These are phyloP conservation scores for Tragelaphus scriptus DNA, from an alignment of 2,113 vertebrate genomes.

Conservation along the genomic window DNA sequence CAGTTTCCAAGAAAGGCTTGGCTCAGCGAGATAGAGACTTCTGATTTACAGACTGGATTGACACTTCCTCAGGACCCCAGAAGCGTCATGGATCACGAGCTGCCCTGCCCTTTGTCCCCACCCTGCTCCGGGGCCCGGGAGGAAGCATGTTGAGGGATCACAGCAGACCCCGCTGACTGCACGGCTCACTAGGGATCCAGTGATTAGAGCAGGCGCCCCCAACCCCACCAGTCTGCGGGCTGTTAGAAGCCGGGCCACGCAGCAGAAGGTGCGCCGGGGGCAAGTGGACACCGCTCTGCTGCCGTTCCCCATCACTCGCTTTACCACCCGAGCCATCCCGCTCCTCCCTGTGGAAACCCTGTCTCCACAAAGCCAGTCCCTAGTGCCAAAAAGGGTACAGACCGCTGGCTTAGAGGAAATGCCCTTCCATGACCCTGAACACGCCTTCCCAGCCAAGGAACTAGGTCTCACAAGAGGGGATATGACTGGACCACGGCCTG, in stretches of 20 bases:
- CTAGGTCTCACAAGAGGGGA: neutral
- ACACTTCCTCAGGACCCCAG: neutral
- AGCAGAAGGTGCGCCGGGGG: neutral
- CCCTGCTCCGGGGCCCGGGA: neutral
- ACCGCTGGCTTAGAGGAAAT: neutral
- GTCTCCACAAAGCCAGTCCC: neutral
- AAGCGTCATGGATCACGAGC: accelerated
- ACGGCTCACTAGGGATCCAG: neutral
- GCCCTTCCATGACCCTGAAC: neutral
- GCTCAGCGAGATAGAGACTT: neutral
- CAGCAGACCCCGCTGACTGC: no score
- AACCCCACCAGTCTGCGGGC: neutral
- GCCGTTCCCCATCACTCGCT: neutral
- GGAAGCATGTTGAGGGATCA: accelerated
- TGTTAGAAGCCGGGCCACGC: neutral
- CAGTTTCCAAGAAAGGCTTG: neutral
- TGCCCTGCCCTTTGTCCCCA: accelerated
- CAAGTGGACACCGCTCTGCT: neutral
- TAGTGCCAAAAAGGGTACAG: neutral
- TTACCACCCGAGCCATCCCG: neutral
- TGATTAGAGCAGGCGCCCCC: neutral
- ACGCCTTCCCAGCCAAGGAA: neutral
- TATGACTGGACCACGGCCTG: neutral
- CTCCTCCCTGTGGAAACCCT: neutral
- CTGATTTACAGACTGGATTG: neutral